A percentile compares a stretch with the other conserved stretches of the same genome.
These are phyloP conservation scores for Scomber japonicus DNA, from an alignment of 2,113 vertebrate genomes.

Conservation along the genomic window DNA sequence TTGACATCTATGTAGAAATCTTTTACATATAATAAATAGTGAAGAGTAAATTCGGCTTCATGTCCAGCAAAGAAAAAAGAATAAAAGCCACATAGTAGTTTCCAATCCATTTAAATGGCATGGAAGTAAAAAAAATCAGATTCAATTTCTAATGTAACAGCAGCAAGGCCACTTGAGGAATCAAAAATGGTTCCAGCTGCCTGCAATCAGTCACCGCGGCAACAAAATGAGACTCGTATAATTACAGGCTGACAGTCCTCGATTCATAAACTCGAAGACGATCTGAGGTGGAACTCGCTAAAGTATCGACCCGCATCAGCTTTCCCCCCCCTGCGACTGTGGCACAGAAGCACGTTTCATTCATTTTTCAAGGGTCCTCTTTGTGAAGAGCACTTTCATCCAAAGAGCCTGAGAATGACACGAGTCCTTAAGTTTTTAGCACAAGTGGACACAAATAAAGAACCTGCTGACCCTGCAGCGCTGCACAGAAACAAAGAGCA, in stretches of 20 bases:
- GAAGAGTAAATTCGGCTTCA: no score
- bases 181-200: neutral
- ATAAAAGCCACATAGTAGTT: neutral
- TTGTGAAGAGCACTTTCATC: slow-evolving; percentile 34
- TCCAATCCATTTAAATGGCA: no score
- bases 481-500: neutral
- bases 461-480: neutral
- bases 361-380: slow-evolving; percentile 3
- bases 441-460: slow-evolving; percentile 8
- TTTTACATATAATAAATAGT: no score
- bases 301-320: neutral
- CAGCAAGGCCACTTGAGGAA: no score
- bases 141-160: no score
- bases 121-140: no score
- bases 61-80: neutral
- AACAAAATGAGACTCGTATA: neutral
- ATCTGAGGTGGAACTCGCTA: neutral
- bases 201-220: slow-evolving; percentile 7
- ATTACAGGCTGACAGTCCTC: neutral
- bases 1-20: no score
- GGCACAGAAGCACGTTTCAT: slow-evolving; percentile 21
- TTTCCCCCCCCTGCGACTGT: neutral
- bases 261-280: neutral
- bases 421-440: neutral
- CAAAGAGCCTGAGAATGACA: slow-evolving; percentile 5